Conservation (phyloP, 2,888 invertebrate genomes). For the Synergus gifuensis region DNA sequence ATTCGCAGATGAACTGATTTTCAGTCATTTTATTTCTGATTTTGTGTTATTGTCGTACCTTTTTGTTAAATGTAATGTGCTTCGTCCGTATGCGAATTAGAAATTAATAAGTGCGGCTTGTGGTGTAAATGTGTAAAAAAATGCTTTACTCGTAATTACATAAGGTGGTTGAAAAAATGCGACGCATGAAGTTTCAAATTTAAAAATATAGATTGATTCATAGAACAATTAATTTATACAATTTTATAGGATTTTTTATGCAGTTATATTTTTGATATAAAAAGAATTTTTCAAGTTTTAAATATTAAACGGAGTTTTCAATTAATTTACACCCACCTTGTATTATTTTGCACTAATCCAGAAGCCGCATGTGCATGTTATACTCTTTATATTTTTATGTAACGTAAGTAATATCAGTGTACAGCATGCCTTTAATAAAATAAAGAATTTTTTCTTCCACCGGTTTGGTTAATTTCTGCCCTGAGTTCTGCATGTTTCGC, state of each 20-base stretch:
- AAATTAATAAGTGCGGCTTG: slow-evolving; percentile 12
- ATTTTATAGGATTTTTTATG: background rate
- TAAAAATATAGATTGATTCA: background rate
- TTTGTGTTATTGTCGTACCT: slow-evolving; percentile 30
- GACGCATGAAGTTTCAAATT: background rate
- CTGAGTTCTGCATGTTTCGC: slow-evolving; percentile 68
- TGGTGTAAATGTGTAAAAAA: slow-evolving; percentile 35
- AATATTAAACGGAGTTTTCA: background rate
- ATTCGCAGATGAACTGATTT: slow-evolving; percentile 13
- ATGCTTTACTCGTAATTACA: background rate
- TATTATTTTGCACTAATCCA: slow-evolving; percentile 50
- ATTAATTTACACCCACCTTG: slow-evolving; percentile 43
- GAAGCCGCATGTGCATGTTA: slow-evolving; percentile 70
- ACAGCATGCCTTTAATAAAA: slow-evolving; percentile 72
- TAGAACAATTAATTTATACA: background rate
- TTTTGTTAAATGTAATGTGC: slow-evolving; percentile 30
- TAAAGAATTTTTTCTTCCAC: slow-evolving; percentile 72
- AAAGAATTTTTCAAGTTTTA: background rate
- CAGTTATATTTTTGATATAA: background rate
- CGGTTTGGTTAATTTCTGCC: slow-evolving; percentile 73
- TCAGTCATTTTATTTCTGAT: slow-evolving; percentile 13
- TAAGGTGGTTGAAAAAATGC: slow-evolving; percentile 9
- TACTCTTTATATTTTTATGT: slow-evolving; percentile 48
- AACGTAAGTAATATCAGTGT: slow-evolving; percentile 64
- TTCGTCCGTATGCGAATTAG: slow-evolving; percentile 24